Evolutionary conservation across 2,113 vertebrate genomes (phyloP).

Genomic region (Passerina amoena): DNA sequence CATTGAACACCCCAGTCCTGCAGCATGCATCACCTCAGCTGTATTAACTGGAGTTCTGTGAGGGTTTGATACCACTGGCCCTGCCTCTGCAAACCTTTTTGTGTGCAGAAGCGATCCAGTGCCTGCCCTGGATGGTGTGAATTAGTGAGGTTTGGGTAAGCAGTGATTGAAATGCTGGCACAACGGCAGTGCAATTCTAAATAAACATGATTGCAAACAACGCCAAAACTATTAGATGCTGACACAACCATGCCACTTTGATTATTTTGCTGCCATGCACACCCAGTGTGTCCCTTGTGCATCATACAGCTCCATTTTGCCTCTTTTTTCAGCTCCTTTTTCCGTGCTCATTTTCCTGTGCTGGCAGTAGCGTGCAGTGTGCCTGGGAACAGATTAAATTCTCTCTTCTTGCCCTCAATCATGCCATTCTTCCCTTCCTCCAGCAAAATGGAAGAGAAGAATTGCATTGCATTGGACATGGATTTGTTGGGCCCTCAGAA

Average conservation of each 20-base stretch:
- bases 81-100: neutral
- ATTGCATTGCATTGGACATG: neutral
- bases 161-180: neutral
- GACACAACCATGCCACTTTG: neutral
- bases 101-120: neutral
- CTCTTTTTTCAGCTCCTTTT: neutral
- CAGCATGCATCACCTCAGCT: neutral
- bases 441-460: neutral
- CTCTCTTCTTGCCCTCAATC: neutral
- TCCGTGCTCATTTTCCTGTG: neutral
- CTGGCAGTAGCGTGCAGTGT: neutral
- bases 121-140: neutral
- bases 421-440: slow-evolving; percentile 21
- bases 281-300: neutral
- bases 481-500: neutral
- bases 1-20: neutral
- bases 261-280: neutral
- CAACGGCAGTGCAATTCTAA: neutral
- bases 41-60: neutral
- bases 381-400: neutral
- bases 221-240: neutral
- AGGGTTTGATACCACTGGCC: neutral
- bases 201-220: neutral
- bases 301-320: neutral
- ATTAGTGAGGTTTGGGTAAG: neutral